Base-by-base conservation (phyloP, 2,888 invertebrate species). In the Tethea ocularis region DNA sequence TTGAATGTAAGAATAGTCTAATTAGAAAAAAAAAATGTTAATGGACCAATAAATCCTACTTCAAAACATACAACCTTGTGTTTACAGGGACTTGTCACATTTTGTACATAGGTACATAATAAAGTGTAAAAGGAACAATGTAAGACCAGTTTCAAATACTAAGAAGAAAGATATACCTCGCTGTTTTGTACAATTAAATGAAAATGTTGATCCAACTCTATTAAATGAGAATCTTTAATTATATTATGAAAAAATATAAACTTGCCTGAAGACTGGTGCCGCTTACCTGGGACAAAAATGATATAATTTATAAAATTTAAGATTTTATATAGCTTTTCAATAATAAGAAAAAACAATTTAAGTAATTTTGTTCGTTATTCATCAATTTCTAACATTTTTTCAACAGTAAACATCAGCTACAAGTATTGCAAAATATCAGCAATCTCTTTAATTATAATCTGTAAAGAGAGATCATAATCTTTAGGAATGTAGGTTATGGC, bases 271-370 rank as follows among this genome's bases (percentile, higher is more conserved):
- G 59, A 60, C 54, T 58, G 11, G 59, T 55, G 41, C 33, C 57
- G 69, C 75, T 82, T 81, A 83, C 84, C 83, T 83, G 80, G 60
- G 83, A 83, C 71, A 78, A 78, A 69, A 61, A 60, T 63, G 38
- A 66, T 63, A 61, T 61, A 58, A 60, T 56, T 57, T 54, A 51
- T 29, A 57, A 56, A 52, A 36, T 2, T 13, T 38, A 6, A 38
- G 38, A 1, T n/a, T 38, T 38, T n/a, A n/a, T n/a, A n/a, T n/a
- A 33, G 13, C 6, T 7, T 13, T 13, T 13, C 7, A 33, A 2
- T 33, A 13, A 26, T 26, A 26, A 26, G 7, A 26, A 6, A 6
- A 2, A 7, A 26, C 1, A 26, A 1, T 6, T 26, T 26, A 29
- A 29, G 29, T 29, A 8, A 29, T 29, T 29, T 10, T 29, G 29